Evolutionary conservation across 2,797 vertebrate species (phyloP).

Genomic region (Alectoris magna): DNA sequence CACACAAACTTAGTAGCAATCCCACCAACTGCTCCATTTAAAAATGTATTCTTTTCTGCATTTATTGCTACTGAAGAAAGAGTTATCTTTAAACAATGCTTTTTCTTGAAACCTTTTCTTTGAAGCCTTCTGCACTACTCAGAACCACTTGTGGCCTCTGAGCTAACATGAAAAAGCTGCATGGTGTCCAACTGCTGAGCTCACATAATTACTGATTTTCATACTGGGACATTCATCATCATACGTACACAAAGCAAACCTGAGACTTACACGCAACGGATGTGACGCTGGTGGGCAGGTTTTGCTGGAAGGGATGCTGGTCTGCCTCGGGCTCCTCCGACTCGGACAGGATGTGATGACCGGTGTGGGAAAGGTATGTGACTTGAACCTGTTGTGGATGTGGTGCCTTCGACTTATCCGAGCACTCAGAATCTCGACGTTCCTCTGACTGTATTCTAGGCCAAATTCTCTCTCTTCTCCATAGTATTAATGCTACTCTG

Average conservation of each 20-base stretch:
- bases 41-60: not conserved
- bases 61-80: not conserved
- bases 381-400: conserved; percentile 79
- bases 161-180: not conserved
- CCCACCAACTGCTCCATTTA: not conserved
- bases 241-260: accelerated
- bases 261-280: conserved; percentile 89
- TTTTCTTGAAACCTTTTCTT: not conserved
- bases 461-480: conserved; percentile 90
- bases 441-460: conserved; percentile 79
- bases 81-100: accelerated
- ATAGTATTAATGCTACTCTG: conserved; percentile 92
- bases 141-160: accelerated
- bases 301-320: conserved; percentile 84
- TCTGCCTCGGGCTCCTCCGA: conserved; percentile 88
- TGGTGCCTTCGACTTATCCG: conserved; percentile 72
- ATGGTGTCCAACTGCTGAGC: not conserved
- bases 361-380: conserved; percentile 78
- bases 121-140: accelerated
- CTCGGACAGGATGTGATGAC: conserved; percentile 81
- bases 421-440: conserved; percentile 70
- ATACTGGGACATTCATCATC: accelerated
- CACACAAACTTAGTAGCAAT: not conserved
- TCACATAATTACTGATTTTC: accelerated
- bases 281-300: conserved; percentile 87